Conservation (phyloP, 92 coral and sea anemone genomes). For the Epizoanthus fatuus region DNA sequence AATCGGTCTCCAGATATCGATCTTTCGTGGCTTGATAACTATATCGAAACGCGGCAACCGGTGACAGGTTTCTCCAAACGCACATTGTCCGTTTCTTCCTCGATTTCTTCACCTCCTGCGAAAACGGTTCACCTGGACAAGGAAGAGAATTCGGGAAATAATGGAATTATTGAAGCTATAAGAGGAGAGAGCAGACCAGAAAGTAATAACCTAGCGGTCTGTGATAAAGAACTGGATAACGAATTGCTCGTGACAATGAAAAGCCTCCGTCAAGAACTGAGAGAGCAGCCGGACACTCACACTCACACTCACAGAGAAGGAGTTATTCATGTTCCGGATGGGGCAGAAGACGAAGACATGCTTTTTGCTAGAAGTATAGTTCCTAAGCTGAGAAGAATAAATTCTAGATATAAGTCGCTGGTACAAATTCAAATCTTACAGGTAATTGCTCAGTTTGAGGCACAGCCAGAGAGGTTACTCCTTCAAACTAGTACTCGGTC, state of each 20-base stretch:
- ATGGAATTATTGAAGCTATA: constrained; percentile 18
- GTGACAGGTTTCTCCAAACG: neutral
- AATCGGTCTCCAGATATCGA: constrained; percentile 28
- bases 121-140: constrained; percentile 26
- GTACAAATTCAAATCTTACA: constrained; percentile 40
- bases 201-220: neutral
- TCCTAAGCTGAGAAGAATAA: constrained; percentile 41
- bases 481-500: constrained; percentile 24
- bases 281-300: constrained; percentile 27
- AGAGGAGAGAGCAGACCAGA: constrained; percentile 23
- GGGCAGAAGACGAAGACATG: constrained; percentile 30
- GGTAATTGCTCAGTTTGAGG: constrained; percentile 37
- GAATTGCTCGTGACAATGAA: constrained; percentile 28
- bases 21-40: constrained; percentile 35
- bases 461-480: constrained; percentile 15
- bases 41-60: constrained; percentile 25
- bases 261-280: constrained; percentile 24
- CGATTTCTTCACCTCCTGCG: constrained; percentile 1
- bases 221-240: constrained; percentile 23
- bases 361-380: constrained; percentile 35
- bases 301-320: neutral
- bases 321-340: neutral
- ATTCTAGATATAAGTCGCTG: constrained; percentile 16
- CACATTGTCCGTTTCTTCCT: neutral
- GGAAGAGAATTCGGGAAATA: constrained; percentile 37